Conservation (phyloP, 2,888 invertebrate species). For the Clunio marinus region DNA sequence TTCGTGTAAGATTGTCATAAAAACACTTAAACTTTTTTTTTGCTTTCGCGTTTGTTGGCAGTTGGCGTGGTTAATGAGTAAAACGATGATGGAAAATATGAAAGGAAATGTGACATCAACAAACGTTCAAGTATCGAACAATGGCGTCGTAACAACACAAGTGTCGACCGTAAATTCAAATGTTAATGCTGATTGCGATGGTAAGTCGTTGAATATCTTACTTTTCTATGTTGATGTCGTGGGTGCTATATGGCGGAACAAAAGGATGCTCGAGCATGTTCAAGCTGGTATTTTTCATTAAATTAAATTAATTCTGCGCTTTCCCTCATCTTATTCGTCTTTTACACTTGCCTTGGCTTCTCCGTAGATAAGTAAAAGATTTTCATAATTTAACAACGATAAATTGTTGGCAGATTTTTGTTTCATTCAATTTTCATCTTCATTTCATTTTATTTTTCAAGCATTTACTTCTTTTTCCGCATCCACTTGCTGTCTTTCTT, state of each 20-base stretch:
- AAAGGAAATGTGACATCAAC: constrained; percentile 25
- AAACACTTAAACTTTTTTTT: background rate
- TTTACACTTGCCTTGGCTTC: too few species aligned
- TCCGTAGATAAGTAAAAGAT: too few species aligned
- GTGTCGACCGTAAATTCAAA: background rate
- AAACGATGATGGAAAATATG: constrained; percentile 7
- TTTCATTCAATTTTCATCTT: background rate
- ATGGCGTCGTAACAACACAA: background rate
- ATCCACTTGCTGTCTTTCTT: background rate
- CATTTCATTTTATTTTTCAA: too few species aligned
- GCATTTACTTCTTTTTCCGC: background rate
- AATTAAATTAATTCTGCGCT: too few species aligned
- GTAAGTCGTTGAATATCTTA: background rate
- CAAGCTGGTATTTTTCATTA: background rate
- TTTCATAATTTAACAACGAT: background rate
- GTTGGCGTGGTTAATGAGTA: background rate
- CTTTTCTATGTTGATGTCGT: too few species aligned
- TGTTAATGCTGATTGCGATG: background rate
- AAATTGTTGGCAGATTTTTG: constrained; percentile 3
- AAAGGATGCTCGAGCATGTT: too few species aligned
- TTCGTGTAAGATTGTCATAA: background rate
- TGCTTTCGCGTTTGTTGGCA: too few species aligned
- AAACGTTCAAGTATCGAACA: background rate
- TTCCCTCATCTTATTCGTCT: background rate
- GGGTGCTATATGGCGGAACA: too few species aligned